Percentiles rank a stretch among this genome's conserved stretches.
Evolutionary conservation across 2,888 invertebrate species (phyloP).

Genomic region (Tholera decimalis): DNA sequence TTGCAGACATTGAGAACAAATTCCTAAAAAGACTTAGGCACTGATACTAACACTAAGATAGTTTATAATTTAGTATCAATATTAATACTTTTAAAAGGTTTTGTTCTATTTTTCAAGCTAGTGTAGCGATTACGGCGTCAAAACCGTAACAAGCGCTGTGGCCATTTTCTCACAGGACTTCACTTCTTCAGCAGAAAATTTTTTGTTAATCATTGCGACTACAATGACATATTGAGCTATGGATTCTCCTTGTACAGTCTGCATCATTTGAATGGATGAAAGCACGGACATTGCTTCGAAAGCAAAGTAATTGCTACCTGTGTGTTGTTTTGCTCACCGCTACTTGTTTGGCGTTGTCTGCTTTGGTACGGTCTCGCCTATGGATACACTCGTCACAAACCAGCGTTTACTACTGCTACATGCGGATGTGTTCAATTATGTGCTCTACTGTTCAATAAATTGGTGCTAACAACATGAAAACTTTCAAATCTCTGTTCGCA

Average conservation of each 20-base stretch:
- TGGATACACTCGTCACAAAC: constrained; percentile 62
- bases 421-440: constrained; percentile 59
- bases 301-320: constrained; percentile 78
- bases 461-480: constrained; percentile 44
- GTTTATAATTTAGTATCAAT: constrained; percentile 21
- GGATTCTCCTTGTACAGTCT: constrained; percentile 54
- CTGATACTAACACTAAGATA: no score
- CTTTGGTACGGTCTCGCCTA: constrained; percentile 63
- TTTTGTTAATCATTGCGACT: constrained; percentile 11
- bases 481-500: constrained; percentile 16
- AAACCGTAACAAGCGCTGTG: constrained; percentile 20
- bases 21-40: no score
- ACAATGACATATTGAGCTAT: constrained; percentile 35
- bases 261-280: constrained; percentile 69
- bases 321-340: constrained; percentile 66
- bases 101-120: constrained; percentile 29
- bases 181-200: constrained; percentile 7
- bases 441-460: constrained; percentile 58
- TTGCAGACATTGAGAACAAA: no score
- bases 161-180: constrained; percentile 25
- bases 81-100: constrained; percentile 37
- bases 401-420: constrained; percentile 44
- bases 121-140: constrained; percentile 44
- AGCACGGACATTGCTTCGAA: constrained; percentile 73
- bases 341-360: constrained; percentile 61